phyloP scores from a whole-genome alignment of 2,113 vertebrate species.

The Xenopus borealis region DNA sequence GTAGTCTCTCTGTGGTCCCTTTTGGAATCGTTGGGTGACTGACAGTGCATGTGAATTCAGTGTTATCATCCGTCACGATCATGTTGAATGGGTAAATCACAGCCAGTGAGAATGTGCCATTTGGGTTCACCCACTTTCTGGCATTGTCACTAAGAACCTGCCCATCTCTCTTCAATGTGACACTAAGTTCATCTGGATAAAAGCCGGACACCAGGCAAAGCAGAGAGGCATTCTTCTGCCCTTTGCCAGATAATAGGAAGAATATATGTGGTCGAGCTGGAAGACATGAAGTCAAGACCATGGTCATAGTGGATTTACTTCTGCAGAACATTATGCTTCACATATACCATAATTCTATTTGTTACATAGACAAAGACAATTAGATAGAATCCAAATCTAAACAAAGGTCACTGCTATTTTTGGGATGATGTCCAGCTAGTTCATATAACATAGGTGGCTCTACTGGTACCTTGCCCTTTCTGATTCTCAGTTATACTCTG shows the following conservation, averaged over 20 bases:
- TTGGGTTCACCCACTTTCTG: conserved; percentile 22
- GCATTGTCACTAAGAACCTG: conserved; percentile 11
- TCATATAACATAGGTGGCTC: too few relatives aligned
- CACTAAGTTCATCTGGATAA: conserved; percentile 31
- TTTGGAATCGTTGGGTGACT: conserved; percentile 17
- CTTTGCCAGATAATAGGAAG: conserved; percentile 15
- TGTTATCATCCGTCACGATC: background rate
- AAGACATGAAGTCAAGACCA: background rate
- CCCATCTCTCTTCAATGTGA: conserved; percentile 14
- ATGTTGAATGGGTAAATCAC: conserved; percentile 7
- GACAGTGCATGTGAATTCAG: conserved; percentile 20
- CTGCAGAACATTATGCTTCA: too few relatives aligned
- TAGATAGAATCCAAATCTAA: too few relatives aligned
- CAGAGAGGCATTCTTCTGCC: conserved; percentile 27
- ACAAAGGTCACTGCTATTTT: too few relatives aligned
- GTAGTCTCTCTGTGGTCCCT: conserved; percentile 21
- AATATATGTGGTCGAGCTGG: conserved; percentile 19
- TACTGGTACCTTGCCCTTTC: too few relatives aligned
- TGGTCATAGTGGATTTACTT: too few relatives aligned
- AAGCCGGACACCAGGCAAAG: conserved; percentile 26
- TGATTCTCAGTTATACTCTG: too few relatives aligned
- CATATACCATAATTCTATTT: too few relatives aligned
- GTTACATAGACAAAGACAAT: too few relatives aligned
- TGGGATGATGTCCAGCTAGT: too few relatives aligned
- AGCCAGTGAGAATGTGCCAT: conserved; percentile 29